These are phyloP conservation scores for Cephalopachus bancanus DNA, from an alignment of 2,797 vertebrate species.

Conservation along the genomic window DNA sequence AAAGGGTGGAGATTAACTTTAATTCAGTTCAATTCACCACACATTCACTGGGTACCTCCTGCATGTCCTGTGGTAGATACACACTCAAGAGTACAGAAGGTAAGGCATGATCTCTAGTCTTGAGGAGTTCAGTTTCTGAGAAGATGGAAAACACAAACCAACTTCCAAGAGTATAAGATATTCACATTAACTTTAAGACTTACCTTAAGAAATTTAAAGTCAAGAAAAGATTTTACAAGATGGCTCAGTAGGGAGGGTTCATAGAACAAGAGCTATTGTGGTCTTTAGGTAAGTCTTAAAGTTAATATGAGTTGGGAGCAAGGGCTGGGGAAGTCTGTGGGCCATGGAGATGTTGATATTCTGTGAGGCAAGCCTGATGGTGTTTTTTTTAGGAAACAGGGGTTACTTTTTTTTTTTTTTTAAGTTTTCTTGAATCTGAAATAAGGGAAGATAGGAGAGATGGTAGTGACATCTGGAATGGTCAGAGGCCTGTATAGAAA, in stretches of 20 bases:
- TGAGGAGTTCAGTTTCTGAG: background rate
- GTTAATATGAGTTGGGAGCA: background rate
- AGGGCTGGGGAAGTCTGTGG: too few relatives aligned
- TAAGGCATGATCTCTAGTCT: background rate
- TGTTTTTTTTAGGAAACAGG: background rate
- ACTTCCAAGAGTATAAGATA: background rate
- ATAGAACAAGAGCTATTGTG: background rate
- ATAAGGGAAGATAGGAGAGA: background rate
- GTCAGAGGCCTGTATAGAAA: background rate
- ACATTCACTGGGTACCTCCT: background rate
- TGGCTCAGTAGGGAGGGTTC: background rate
- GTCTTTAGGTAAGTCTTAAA: background rate
- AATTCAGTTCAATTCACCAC: background rate
- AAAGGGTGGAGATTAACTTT: background rate
- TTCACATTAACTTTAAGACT: too few relatives aligned
- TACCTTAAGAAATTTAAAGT: background rate
- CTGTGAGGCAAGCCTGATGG: background rate
- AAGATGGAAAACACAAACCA: background rate
- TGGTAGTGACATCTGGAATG: rapidly evolving
- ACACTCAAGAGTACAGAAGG: background rate
- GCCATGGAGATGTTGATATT: too few relatives aligned
- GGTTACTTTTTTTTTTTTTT: background rate
- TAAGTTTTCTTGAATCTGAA: background rate
- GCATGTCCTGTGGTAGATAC: background rate
- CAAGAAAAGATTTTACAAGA: background rate